Percentiles rank a stretch among this genome's conserved stretches.
phyloP scores from a whole-genome alignment of 2,888 invertebrate species.

The Globia sparganii region DNA sequence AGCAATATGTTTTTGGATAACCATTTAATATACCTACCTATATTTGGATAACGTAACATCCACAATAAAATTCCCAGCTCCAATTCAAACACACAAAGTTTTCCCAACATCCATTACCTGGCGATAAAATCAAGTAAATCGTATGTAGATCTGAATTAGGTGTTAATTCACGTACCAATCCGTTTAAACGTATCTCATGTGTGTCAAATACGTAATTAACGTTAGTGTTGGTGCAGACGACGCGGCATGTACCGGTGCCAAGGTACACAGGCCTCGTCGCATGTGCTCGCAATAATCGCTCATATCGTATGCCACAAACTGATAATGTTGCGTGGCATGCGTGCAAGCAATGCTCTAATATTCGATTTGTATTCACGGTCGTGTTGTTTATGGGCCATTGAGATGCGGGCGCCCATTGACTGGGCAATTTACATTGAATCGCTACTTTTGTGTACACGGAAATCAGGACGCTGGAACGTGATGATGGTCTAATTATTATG shows the following conservation, averaged over 20 bases:
- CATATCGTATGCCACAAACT: constrained; percentile 75
- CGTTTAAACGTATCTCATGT: constrained; percentile 61
- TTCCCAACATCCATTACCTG: constrained; percentile 17
- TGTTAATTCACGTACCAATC: constrained; percentile 63
- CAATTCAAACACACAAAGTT: constrained; percentile 21
- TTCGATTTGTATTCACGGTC: constrained; percentile 89
- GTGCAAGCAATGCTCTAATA: constrained; percentile 83
- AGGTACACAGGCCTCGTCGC: constrained; percentile 72
- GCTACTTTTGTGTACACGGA: constrained; percentile 82
- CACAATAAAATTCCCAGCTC: not conserved
- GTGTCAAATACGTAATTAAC: constrained; percentile 70
- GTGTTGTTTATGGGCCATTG: constrained; percentile 89
- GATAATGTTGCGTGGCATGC: constrained; percentile 80
- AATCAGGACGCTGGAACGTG: constrained; percentile 69
- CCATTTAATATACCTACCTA: not conserved
- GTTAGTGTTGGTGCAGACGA: constrained; percentile 62
- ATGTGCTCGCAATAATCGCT: constrained; percentile 77
- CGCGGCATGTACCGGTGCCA: constrained; percentile 60
- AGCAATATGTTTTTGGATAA: too few species aligned
- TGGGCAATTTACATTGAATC: constrained; percentile 84
- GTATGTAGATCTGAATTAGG: constrained; percentile 60
- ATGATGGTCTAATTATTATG: constrained; percentile 79
- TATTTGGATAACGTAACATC: not conserved
- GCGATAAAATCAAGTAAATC: constrained; percentile 54
- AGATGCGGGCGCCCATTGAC: constrained; percentile 85